Percentiles rank a stretch among this genome's conserved stretches.
Conservation (phyloP, 2,113 vertebrate species). For the Phyllostomus hastatus region DNA sequence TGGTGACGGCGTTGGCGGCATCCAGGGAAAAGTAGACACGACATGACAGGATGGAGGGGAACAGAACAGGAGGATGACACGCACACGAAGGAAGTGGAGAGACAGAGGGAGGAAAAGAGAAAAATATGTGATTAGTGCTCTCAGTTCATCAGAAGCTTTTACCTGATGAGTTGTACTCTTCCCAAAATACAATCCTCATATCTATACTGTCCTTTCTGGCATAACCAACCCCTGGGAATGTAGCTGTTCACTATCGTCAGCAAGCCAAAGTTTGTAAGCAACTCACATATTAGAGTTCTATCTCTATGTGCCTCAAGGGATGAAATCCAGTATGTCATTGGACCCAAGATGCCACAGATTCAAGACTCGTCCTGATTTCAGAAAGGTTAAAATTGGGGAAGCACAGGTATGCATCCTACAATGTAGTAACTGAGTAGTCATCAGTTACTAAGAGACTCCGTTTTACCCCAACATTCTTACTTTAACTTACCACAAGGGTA, state of each 20-base stretch:
- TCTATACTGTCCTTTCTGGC: neutral
- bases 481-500: neutral
- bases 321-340: neutral
- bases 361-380: neutral
- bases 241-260: neutral
- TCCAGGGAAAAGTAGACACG: neutral
- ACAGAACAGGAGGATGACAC: neutral
- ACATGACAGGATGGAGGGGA: neutral
- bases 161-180: neutral
- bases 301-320: neutral
- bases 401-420: neutral
- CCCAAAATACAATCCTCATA: neutral
- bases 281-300: neutral
- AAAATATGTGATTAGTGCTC: constrained; percentile 55
- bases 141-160: constrained; percentile 18
- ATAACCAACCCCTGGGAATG: neutral
- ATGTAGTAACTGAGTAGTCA: neutral
- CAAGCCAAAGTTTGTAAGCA: neutral
- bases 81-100: neutral
- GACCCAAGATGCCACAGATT: neutral
- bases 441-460: neutral
- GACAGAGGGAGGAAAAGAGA: neutral
- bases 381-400: neutral
- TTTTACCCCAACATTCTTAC: neutral
- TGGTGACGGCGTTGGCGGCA: neutral